Evolutionary conservation across 2,113 vertebrate genomes (phyloP), one percentile per base, ranked within the genome.

Genomic region (Marcusenius ussheri): DNA sequence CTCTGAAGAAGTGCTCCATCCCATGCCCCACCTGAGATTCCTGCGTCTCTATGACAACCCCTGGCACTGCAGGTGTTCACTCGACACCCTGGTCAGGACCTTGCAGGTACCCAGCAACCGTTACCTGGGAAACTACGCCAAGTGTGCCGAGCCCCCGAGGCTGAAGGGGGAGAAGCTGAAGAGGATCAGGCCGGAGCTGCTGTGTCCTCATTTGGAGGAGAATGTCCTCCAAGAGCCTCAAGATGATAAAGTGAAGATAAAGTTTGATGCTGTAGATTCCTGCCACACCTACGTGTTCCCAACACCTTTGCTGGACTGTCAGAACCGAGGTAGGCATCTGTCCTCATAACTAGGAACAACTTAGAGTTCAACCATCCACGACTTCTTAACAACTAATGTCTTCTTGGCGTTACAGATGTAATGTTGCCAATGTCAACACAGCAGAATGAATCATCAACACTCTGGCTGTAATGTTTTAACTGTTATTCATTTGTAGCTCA

Each of bases 31-130:
- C 91, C 96, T 99, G 89, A 96, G 93, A 93, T 98, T 98, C 94
- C 95, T 99, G 88, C 97, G 98, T 50, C 93, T 99, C 39, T 98
- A 99, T 15, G 97, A 98, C 94, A 99, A 99, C 93, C 98, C 98
- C 9, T 99, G 98, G 98, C 95, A 90, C 89, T 99, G 98, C 91
- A 93, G 90, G 83, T 99, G 98, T 92, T 91, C 96, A 56, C 91
- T 98, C 91, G 98, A 99, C 91, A 97, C 96, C 10, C 95, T 99
- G 83, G 83, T 99, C 90, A 95, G 96, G n/a, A 97, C 96, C 95
- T 92, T 99, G 91, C 98, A 98, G 94, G 93, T 99, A 91, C 98
- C 98, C 50, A 95, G 97, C 91, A 97, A 98, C 93, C 96, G 97
- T 66, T 97, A 99, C 93, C 90, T 99, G 93, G 98, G 97, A 9